Percentiles rank a stretch among this genome's conserved stretches.
Evolutionary conservation across 2,888 invertebrate species (phyloP).

Genomic region (Epinotia demarniana): DNA sequence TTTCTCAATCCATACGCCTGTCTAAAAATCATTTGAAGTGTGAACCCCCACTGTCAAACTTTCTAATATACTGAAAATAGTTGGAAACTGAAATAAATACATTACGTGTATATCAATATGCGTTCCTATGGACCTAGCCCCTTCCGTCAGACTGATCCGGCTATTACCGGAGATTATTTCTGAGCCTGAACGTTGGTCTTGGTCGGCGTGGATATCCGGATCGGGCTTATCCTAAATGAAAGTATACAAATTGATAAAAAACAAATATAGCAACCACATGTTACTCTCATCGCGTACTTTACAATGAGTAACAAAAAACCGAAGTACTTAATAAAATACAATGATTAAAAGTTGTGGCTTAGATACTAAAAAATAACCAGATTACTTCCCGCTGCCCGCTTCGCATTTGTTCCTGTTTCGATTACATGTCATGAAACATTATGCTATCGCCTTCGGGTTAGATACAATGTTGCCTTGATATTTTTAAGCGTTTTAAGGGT

Average conservation of each 20-base stretch:
- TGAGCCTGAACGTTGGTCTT: not conserved
- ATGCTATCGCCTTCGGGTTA: too few relatives aligned
- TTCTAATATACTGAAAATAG: not conserved
- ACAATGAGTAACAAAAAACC: not conserved
- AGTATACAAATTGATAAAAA: not conserved
- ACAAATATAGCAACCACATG: not conserved
- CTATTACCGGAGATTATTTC: constrained; percentile 30
- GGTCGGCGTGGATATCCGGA: not conserved
- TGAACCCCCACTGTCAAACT: too few relatives aligned
- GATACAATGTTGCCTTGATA: too few relatives aligned
- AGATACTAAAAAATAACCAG: too few relatives aligned
- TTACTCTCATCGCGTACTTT: too few relatives aligned
- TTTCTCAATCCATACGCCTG: too few relatives aligned
- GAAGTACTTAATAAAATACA: not conserved
- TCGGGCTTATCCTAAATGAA: constrained; percentile 2
- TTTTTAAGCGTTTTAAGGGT: too few relatives aligned
- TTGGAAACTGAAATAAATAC: constrained; percentile 3
- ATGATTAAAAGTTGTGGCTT: too few relatives aligned
- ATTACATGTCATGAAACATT: too few relatives aligned
- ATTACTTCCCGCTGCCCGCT: too few relatives aligned
- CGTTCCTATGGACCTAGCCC: constrained; percentile 50
- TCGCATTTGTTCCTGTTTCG: too few relatives aligned
- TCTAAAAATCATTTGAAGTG: too few relatives aligned
- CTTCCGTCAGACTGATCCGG: constrained; percentile 55
- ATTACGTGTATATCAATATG: constrained; percentile 53